These are phyloP conservation scores for Zaprionus obscuricornis DNA, from an alignment of 2,888 invertebrate genomes.

Conservation along the genomic window DNA sequence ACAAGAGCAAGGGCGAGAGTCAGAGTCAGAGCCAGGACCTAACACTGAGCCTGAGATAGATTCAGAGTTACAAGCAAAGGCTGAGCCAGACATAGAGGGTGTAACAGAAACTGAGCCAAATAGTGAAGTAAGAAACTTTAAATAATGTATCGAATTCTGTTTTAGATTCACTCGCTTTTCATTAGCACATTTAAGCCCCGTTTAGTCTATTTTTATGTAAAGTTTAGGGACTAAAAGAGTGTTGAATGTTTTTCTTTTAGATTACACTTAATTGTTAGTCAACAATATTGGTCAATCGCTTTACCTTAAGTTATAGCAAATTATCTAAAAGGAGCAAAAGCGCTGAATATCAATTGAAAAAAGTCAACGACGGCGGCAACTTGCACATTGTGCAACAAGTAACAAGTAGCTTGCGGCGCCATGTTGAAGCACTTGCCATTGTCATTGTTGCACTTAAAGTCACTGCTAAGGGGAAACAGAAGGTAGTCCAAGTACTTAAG, in stretches of 20 bases:
- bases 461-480: no score
- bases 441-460: slow-evolving; percentile 51
- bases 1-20: slow-evolving; percentile 6
- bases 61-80: slow-evolving; percentile 1
- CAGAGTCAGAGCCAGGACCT: slow-evolving; percentile 3
- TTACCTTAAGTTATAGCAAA: no score
- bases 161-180: no score
- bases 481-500: slow-evolving; percentile 57
- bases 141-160: no score
- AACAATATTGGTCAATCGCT: no score
- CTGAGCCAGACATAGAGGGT: not conserved
- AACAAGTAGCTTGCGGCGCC: slow-evolving; percentile 22
- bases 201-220: no score
- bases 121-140: slow-evolving; percentile 62
- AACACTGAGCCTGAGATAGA: slow-evolving; percentile 3
- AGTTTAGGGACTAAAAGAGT: no score
- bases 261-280: slow-evolving; percentile 12
- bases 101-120: slow-evolving; percentile 24
- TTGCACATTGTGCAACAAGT: not conserved
- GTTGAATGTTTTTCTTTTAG: no score
- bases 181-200: no score
- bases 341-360: no score
- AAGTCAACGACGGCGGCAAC: no score
- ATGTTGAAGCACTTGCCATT: slow-evolving; percentile 4
- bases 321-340: slow-evolving; percentile 40